These are phyloP conservation scores for Anseranas semipalmata DNA, from an alignment of 2,113 vertebrate species.

Conservation along the genomic window DNA sequence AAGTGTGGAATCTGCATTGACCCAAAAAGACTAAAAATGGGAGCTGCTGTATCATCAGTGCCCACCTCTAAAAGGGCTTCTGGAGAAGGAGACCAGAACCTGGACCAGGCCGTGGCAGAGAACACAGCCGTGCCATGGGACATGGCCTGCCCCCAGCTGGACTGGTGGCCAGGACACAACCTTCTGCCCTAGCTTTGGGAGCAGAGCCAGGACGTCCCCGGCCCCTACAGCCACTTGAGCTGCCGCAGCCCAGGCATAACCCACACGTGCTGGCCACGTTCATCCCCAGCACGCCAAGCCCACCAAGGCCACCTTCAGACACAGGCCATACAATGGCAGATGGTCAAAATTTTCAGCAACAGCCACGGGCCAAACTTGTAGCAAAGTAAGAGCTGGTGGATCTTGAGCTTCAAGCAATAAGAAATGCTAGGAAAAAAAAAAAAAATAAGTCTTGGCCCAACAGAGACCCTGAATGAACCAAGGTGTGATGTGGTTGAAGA, in stretches of 20 bases:
- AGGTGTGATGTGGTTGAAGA: neutral
- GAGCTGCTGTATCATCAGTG: neutral
- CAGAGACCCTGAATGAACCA: accelerated
- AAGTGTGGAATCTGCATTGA: neutral
- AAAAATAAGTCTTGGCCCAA: neutral
- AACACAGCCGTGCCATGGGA: neutral
- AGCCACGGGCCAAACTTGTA: no score
- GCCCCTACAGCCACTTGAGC: neutral
- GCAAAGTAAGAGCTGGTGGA: neutral
- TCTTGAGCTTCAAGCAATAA: neutral
- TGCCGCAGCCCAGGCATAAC: accelerated
- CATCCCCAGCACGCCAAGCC: neutral
- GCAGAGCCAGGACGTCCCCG: neutral
- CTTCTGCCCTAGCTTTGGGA: neutral
- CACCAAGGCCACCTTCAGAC: neutral
- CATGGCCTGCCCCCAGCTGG: accelerated
- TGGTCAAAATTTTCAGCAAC: neutral
- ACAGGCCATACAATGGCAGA: neutral
- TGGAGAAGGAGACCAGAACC: accelerated
- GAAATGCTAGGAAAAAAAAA: neutral
- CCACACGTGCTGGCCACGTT: accelerated
- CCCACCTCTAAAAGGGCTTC: accelerated
- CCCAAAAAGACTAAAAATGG: neutral
- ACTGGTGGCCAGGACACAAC: accelerated
- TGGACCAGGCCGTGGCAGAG: neutral